These are phyloP conservation scores for Dicrostonyx torquatus DNA, from an alignment of 2,797 vertebrate species.

Conservation along the genomic window DNA sequence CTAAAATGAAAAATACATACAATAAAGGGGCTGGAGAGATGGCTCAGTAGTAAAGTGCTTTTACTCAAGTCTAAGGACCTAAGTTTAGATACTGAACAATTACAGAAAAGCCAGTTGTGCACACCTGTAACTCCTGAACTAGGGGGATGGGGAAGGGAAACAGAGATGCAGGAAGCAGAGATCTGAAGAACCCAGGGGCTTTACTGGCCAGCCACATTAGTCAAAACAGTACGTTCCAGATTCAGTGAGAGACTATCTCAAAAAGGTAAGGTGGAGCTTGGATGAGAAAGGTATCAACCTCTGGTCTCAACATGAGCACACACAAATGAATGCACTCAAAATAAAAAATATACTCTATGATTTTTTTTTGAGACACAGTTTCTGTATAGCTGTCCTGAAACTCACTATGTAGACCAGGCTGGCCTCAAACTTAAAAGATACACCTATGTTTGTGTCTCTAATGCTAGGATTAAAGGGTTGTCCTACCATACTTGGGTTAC, in stretches of 20 bases:
- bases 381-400: not conserved
- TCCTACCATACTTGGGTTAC: not conserved
- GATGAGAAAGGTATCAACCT: not conserved
- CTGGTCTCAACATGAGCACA: not conserved
- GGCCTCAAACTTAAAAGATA: not conserved
- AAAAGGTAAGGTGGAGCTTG: not conserved
- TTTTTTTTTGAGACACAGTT: not conserved
- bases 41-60: not conserved
- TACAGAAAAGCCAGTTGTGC: not conserved
- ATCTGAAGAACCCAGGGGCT: not conserved
- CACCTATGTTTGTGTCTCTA: not conserved
- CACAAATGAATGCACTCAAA: not conserved
- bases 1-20: constrained; percentile 75
- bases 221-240: not conserved
- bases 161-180: not conserved
- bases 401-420: not conserved
- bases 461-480: not conserved
- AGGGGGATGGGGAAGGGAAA: not conserved
- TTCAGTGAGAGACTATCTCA: not conserved
- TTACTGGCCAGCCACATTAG: not conserved
- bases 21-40: not conserved
- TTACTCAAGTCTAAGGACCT: not conserved
- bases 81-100: not conserved
- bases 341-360: not conserved
- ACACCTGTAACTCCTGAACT: not conserved